phyloP scores from a whole-genome alignment of 2,113 vertebrate genomes.

The Rafetus swinhoei region DNA sequence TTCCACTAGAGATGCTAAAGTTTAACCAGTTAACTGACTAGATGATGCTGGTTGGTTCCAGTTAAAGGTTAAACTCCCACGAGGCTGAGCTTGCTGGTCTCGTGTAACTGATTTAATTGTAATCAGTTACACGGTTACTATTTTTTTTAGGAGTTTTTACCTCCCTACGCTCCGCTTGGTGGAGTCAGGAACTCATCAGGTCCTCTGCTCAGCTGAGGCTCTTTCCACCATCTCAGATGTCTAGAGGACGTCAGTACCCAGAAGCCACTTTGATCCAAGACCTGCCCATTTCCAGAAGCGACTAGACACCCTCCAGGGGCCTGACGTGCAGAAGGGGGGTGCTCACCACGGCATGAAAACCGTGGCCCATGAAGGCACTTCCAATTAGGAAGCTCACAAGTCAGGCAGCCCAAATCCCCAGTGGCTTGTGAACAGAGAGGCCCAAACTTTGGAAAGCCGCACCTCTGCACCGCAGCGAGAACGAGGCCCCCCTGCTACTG shows the following conservation, averaged over 20 bases:
- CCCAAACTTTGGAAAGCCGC: not conserved
- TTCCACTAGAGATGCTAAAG: not conserved
- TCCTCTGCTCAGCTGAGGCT: not conserved
- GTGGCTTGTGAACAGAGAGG: not conserved
- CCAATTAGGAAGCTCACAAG: not conserved
- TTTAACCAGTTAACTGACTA: too few species aligned
- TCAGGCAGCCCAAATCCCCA: not conserved
- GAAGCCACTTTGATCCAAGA: not conserved
- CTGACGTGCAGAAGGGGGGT: not conserved
- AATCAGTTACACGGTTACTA: too few species aligned
- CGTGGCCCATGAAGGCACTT: not conserved
- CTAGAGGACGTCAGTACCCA: not conserved
- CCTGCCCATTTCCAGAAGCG: not conserved
- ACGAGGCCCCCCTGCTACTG: not conserved
- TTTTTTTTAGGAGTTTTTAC: too few species aligned
- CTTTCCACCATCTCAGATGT: not conserved
- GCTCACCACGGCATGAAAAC: not conserved
- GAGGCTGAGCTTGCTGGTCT: too few species aligned
- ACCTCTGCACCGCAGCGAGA: not conserved
- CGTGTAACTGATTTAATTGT: too few species aligned
- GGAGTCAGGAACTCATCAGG: not conserved
- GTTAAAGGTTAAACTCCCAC: too few species aligned
- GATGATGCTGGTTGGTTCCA: too few species aligned
- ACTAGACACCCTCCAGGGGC: not conserved
- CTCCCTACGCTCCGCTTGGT: not conserved